Evolutionary conservation across 1,140 invertebrate genomes (phyloP).

Genomic region (Spodoptera frugiperda): DNA sequence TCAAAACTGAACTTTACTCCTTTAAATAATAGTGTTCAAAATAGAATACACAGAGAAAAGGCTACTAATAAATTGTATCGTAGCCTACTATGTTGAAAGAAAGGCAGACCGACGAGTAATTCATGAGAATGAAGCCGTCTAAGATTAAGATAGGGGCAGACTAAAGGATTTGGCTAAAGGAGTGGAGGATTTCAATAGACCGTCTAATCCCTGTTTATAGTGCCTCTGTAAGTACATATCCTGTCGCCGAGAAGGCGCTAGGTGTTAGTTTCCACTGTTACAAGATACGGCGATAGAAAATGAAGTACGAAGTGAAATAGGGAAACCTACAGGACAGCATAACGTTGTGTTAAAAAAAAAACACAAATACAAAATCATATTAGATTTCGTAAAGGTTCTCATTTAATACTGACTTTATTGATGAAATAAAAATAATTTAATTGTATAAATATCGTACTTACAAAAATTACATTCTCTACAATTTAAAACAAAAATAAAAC

Average conservation of each 20-base stretch:
- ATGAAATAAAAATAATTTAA: too few species aligned
- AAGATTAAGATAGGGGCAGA: constrained; percentile 49
- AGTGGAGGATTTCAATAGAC: constrained; percentile 51
- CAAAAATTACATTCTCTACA: too few species aligned
- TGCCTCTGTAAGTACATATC: constrained; percentile 52
- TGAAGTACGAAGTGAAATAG: too few species aligned
- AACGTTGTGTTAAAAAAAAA: too few species aligned
- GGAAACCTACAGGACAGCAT: not conserved
- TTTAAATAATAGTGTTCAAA: too few species aligned
- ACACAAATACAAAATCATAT: too few species aligned
- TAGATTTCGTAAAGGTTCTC: too few species aligned
- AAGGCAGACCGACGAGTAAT: constrained; percentile 13
- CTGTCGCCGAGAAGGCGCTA: constrained; percentile 62
- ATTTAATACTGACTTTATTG: too few species aligned
- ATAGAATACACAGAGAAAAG: not conserved
- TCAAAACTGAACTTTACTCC: too few species aligned
- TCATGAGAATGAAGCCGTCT: constrained; percentile 45
- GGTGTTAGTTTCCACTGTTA: constrained; percentile 55
- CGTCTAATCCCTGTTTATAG: constrained; percentile 55
- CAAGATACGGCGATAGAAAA: constrained; percentile 15
- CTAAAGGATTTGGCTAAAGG: constrained; percentile 14
- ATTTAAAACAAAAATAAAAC: too few species aligned
- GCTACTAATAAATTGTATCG: not conserved
- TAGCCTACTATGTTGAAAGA: not conserved
- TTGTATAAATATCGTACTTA: too few species aligned